A percentile compares a stretch with the other conserved stretches of the same genome.
Evolutionary conservation across 2,113 vertebrate species (phyloP).

Genomic region (Garra rufa): DNA sequence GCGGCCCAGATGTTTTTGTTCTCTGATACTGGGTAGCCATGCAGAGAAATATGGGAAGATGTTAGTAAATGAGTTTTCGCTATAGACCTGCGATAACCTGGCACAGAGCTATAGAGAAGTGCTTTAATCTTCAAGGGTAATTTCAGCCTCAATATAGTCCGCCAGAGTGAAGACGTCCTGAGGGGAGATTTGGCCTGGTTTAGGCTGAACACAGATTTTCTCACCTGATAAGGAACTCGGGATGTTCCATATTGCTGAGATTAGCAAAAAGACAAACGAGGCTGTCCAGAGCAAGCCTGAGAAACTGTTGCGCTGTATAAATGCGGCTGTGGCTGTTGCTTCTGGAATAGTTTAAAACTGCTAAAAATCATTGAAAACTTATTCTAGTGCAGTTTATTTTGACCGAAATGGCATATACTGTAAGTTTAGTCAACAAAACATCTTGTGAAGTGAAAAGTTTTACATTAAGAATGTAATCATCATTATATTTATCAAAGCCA

Average conservation of each 20-base stretch:
- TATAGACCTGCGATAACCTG: constrained; percentile 37
- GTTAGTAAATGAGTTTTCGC: constrained; percentile 4
- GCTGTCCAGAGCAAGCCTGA: constrained; percentile 30
- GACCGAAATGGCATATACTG: background rate
- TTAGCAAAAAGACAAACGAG: constrained; percentile 39
- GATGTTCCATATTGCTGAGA: constrained; percentile 51
- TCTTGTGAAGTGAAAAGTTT: background rate
- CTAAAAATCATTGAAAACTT: background rate
- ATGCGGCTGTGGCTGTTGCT: background rate
- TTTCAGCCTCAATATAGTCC: constrained; percentile 50
- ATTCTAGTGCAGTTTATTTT: background rate
- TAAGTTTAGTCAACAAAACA: background rate
- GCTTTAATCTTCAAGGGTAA: constrained; percentile 59
- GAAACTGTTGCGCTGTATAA: constrained; percentile 21
- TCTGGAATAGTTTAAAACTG: background rate
- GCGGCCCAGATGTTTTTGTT: constrained; percentile 49
- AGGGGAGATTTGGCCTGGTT: constrained; percentile 57
- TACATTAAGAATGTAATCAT: no score
- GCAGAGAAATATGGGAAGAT: constrained; percentile 18
- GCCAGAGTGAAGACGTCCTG: constrained; percentile 42
- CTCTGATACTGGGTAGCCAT: constrained; percentile 11
- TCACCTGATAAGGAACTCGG: constrained; percentile 55
- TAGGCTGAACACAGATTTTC: constrained; percentile 55
- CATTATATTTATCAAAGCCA: no score
- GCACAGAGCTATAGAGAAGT: constrained; percentile 23